Percentiles rank a stretch among this genome's conserved stretches.
phyloP scores from a whole-genome alignment of 2,113 vertebrate genomes.

The Ammodytes dubius region DNA sequence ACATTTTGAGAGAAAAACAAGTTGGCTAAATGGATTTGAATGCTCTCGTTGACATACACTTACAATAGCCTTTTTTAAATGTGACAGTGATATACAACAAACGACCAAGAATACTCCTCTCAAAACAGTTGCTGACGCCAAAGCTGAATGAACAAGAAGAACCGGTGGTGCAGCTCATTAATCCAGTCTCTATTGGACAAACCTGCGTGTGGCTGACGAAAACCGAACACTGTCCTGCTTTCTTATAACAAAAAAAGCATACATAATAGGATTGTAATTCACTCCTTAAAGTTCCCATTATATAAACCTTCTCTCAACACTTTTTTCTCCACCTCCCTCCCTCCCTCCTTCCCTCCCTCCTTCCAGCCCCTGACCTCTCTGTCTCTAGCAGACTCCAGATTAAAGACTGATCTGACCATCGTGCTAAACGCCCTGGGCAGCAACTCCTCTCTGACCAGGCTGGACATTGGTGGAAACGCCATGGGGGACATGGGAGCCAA shows the following conservation, averaged over 20 bases:
- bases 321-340: not conserved
- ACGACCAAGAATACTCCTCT: not conserved
- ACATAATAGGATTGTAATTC: not conserved
- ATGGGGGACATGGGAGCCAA: constrained; percentile 99
- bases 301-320: constrained; percentile 12
- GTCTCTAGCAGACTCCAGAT: constrained; percentile 95
- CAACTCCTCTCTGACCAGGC: constrained; percentile 94
- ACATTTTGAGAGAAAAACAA: not conserved
- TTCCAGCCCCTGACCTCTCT: constrained; percentile 93
- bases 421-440: constrained; percentile 96
- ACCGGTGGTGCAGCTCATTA: not conserved
- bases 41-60: not conserved
- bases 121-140: not conserved
- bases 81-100: not conserved
- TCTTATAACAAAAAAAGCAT: not conserved
- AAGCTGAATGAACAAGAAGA: constrained; percentile 15
- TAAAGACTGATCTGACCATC: constrained; percentile 95
- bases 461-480: constrained; percentile 96
- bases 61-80: constrained; percentile 1
- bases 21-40: not conserved
- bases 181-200: not conserved
- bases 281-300: not conserved
- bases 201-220: not conserved
- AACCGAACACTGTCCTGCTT: not conserved
- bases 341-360: not conserved